Evolutionary conservation across 1,140 invertebrate species (phyloP).

Genomic region (Ceratina calcarata): DNA sequence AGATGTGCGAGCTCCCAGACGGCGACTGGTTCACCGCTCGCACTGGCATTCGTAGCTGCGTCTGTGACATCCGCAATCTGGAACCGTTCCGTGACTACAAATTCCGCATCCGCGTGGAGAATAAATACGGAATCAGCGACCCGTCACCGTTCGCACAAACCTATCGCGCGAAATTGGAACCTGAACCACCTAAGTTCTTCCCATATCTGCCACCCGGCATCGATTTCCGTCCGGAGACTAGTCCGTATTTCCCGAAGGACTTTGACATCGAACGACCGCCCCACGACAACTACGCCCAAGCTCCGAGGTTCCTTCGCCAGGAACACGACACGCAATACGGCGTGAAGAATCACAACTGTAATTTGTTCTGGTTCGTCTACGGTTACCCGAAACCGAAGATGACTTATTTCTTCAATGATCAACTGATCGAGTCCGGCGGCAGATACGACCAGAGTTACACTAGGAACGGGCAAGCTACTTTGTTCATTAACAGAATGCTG

Average conservation of each 20-base stretch:
- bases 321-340: slow-evolving; percentile 93
- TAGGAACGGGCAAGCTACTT: slow-evolving; percentile 92
- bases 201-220: slow-evolving; percentile 90
- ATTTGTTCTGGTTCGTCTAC: slow-evolving; percentile 95
- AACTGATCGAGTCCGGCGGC: slow-evolving; percentile 89
- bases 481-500: slow-evolving; percentile 93
- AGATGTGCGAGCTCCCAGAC: slow-evolving; percentile 94
- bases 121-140: slow-evolving; percentile 97
- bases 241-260: slow-evolving; percentile 94
- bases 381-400: slow-evolving; percentile 95
- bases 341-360: slow-evolving; percentile 92
- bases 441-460: slow-evolving; percentile 92
- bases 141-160: slow-evolving; percentile 93
- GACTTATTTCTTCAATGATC: slow-evolving; percentile 92
- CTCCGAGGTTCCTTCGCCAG: slow-evolving; percentile 90
- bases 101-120: slow-evolving; percentile 96
- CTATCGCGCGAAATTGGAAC: slow-evolving; percentile 88
- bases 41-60: slow-evolving; percentile 90
- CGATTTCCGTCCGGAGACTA: slow-evolving; percentile 91
- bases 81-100: slow-evolving; percentile 94
- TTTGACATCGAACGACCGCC: slow-evolving; percentile 93
- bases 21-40: slow-evolving; percentile 93
- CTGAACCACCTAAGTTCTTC: slow-evolving; percentile 88
- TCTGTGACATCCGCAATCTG: slow-evolving; percentile 91
- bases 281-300: slow-evolving; percentile 90